Conservation (phyloP, 2,113 vertebrate species). For the Pavo muticus region DNA sequence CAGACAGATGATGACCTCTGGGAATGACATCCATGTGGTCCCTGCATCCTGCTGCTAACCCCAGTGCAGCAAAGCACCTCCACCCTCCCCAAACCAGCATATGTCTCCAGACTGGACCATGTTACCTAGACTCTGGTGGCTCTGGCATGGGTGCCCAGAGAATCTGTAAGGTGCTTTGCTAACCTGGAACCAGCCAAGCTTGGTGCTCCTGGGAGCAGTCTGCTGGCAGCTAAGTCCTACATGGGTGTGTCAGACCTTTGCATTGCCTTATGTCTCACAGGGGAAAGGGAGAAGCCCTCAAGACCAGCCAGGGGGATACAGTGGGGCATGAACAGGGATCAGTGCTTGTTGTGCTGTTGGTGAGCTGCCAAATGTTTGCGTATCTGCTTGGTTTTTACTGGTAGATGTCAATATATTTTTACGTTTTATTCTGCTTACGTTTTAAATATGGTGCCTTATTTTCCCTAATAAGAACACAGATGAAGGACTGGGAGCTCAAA, state of each 20-base stretch:
- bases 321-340: background rate
- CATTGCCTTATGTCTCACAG: background rate
- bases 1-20: background rate
- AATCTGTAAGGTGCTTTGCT: background rate
- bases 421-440: background rate
- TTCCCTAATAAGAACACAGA: background rate
- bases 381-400: constrained; percentile 27
- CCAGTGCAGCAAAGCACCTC: background rate
- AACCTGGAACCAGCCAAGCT: background rate
- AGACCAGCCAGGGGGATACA: background rate
- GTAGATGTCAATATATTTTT: constrained; percentile 8
- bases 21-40: background rate
- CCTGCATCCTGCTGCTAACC: background rate
- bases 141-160: background rate
- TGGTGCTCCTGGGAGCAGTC: background rate
- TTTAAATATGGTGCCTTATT: background rate
- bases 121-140: background rate
- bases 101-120: rapidly evolving
- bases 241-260: background rate
- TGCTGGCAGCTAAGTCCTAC: background rate
- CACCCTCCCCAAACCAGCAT: background rate
- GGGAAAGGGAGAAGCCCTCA: background rate
- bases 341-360: background rate
- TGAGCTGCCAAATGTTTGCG: constrained; percentile 34
- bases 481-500: background rate